phyloP scores from a whole-genome alignment of 2,888 invertebrate species.

The Melanargia galathea region DNA sequence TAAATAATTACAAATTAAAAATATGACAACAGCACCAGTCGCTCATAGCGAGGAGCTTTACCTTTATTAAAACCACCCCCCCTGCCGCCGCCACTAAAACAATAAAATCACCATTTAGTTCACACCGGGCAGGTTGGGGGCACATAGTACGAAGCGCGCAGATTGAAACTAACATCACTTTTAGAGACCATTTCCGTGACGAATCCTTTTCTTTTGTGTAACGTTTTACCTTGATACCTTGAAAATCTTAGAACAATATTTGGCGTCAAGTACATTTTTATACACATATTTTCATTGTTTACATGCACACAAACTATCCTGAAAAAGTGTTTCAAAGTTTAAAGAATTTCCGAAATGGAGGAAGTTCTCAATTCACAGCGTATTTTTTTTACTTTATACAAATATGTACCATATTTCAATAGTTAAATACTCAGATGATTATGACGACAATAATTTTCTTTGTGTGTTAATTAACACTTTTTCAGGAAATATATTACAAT shows the following conservation, averaged over 20 bases:
- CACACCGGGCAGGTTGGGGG: conserved; percentile 83
- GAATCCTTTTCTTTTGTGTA: conserved; percentile 84
- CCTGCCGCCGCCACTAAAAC: conserved; percentile 97
- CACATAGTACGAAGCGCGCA: conserved; percentile 80
- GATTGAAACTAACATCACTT: conserved; percentile 77
- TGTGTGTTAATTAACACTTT: no score
- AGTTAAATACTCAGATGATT: no score
- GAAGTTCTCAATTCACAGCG: no score
- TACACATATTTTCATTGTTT: conserved; percentile 31
- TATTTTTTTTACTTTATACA: no score
- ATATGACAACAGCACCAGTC: conserved; percentile 89
- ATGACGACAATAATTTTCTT: no score
- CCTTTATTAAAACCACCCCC: conserved; percentile 98
- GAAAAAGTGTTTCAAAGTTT: conserved; percentile 38
- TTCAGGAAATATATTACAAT: no score
- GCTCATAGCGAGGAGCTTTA: conserved; percentile 91
- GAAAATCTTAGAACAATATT: conserved; percentile 73
- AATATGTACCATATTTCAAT: no score
- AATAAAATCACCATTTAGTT: conserved; percentile 90
- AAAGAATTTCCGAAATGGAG: no score
- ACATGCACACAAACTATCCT: conserved; percentile 41
- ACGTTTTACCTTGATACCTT: conserved; percentile 76
- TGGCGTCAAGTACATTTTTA: conserved; percentile 40
- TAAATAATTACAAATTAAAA: conserved; percentile 73
- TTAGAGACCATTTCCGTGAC: conserved; percentile 75